phyloP scores from a whole-genome alignment of 2,888 invertebrate genomes.

The Eurois occulta region DNA sequence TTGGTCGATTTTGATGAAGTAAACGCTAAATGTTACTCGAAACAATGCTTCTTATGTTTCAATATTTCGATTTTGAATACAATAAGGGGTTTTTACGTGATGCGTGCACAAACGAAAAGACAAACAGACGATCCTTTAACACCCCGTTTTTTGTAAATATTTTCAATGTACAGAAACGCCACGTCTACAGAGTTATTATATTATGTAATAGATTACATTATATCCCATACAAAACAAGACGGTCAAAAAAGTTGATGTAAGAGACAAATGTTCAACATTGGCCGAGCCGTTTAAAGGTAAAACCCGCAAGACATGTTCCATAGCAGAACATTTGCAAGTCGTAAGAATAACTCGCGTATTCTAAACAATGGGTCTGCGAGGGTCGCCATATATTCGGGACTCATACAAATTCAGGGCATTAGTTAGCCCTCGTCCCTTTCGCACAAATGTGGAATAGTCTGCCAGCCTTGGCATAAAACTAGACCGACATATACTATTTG shows the following conservation, averaged over 20 bases:
- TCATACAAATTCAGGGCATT: slow-evolving; percentile 62
- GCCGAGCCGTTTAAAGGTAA: slow-evolving; percentile 20
- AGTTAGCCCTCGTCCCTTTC: slow-evolving; percentile 57
- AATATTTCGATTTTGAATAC: too few relatives aligned
- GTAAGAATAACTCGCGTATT: slow-evolving; percentile 53
- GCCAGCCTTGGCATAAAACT: slow-evolving; percentile 37
- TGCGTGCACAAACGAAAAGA: too few relatives aligned
- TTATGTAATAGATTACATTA: neutral
- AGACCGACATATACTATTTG: slow-evolving; percentile 18
- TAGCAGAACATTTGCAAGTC: slow-evolving; percentile 49
- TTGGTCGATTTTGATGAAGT: too few relatives aligned
- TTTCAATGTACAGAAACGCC: too few relatives aligned
- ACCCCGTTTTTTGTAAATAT: too few relatives aligned
- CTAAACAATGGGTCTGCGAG: slow-evolving; percentile 56
- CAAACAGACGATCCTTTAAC: too few relatives aligned
- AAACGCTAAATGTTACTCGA: too few relatives aligned
- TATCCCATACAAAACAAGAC: neutral
- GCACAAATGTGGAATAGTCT: slow-evolving; percentile 26
- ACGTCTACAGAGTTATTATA: too few relatives aligned
- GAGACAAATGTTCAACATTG: slow-evolving; percentile 30
- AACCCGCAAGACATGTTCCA: slow-evolving; percentile 45
- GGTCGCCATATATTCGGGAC: slow-evolving; percentile 59
- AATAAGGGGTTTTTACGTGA: too few relatives aligned
- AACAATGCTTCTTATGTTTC: too few relatives aligned
- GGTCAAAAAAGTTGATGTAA: neutral